Base-by-base conservation (phyloP, 1,140 invertebrate genomes). In the Plectrocnemia conspersa region DNA sequence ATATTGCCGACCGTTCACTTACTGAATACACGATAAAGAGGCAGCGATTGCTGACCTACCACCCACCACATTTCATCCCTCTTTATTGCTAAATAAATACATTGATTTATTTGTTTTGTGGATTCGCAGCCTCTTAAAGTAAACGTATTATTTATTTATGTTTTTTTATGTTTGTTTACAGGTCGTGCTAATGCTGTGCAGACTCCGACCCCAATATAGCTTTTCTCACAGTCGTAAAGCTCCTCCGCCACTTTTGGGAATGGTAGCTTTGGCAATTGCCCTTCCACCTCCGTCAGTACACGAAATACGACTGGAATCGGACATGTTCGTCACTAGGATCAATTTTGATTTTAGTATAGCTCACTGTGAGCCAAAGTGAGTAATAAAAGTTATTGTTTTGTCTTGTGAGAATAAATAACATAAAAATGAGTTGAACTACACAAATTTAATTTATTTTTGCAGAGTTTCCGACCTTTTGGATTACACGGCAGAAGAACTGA, bases 241-340 rank as follows among this genome's bases (percentile, higher is more conserved):
- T 2, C 80, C 86, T 10, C 88, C 90, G 4, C 82, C 88, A 7
- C 75, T 96, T 21, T 76, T 97, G 61, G 94, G 95, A 3, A 88
- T 97, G 85, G 92, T 97, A 23, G 93, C 88, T 0, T 66, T 97
- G 53, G 94, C 94, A 36, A 95, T 97, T 50, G 94, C 94, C 0
- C 77, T 97, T 41, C 94, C 94, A 44, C 93, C 94, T 3, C 94
- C 94, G 1, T 94, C 91, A 36, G 91, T 97, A 36, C 94, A 97
- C 66, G 95, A 98, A 77, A 93, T 98, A 47, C 82, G 93, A 47
- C 79, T 98, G 49, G 94, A 97, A 73, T 84, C 87, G 21, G 93
- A 97, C 66, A 96, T 96, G 88, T 97, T 98, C 72, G 93, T 97
- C 61, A 97, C 91, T 32, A 83, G 93, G 64, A 88, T 97, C 58